Evolutionary conservation across 2,113 vertebrate genomes (phyloP).

Genomic region (Macquaria ambigua): DNA sequence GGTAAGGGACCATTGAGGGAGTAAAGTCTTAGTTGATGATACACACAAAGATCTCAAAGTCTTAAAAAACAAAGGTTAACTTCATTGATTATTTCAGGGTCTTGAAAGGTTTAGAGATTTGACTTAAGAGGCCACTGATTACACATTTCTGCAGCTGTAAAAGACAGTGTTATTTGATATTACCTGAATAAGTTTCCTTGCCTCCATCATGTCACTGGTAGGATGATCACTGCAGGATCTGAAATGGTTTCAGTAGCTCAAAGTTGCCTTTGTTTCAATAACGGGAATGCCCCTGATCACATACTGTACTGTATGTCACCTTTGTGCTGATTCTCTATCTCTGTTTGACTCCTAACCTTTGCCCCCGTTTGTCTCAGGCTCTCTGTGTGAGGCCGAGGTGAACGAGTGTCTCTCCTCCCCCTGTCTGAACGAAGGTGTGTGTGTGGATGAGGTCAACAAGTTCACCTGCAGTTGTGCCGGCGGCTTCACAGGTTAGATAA

Average conservation of each 20-base stretch:
- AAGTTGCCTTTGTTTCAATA: not conserved
- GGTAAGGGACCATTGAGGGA: slow-evolving; percentile 80
- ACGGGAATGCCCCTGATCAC: no score
- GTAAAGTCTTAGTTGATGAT: not conserved
- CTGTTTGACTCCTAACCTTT: not conserved
- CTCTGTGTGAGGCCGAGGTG: slow-evolving; percentile 90
- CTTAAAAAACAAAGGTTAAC: not conserved
- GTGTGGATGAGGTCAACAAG: slow-evolving; percentile 89
- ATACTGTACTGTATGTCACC: not conserved
- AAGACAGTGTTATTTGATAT: not conserved
- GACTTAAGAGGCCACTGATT: not conserved
- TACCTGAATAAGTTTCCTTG: not conserved
- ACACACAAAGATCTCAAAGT: not conserved
- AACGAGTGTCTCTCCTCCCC: slow-evolving; percentile 94
- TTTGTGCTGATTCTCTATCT: not conserved
- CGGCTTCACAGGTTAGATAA: slow-evolving; percentile 89
- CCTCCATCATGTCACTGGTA: not conserved
- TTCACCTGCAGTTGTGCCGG: slow-evolving; percentile 89
- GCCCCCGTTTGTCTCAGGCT: slow-evolving; percentile 78
- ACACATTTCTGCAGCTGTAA: not conserved
- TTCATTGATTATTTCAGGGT: not conserved
- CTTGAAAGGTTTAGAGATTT: not conserved
- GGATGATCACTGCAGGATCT: not conserved
- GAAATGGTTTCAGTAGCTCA: not conserved
- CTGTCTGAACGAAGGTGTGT: slow-evolving; percentile 91